Percentiles rank a stretch among this genome's conserved stretches.
Conservation (phyloP, 2,797 vertebrate species). For the Periparus ater region DNA sequence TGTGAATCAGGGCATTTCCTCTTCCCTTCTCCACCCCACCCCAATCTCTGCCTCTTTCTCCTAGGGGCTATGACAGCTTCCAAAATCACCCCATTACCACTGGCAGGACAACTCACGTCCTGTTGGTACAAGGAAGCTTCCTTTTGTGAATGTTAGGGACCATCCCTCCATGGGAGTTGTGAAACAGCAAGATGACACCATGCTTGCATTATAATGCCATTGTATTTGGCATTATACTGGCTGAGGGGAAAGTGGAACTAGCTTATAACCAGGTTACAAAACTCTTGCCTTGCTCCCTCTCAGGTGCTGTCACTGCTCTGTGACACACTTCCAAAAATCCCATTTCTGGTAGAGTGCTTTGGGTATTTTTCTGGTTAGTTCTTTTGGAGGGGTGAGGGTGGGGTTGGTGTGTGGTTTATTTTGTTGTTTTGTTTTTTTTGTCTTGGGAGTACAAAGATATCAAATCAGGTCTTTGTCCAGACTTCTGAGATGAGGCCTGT, state of each 20-base stretch:
- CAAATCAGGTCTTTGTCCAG: neutral
- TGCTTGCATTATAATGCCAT: neutral
- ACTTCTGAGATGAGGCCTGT: neutral
- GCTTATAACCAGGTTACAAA: neutral
- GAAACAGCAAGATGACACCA: neutral
- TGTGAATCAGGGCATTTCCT: conserved; percentile 13
- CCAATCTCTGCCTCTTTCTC: neutral
- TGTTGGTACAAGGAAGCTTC: conserved; percentile 13
- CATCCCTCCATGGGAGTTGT: neutral
- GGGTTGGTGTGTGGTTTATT: neutral
- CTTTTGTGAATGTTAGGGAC: neutral
- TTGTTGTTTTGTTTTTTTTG: neutral
- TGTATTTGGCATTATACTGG: neutral
- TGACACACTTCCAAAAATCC: neutral
- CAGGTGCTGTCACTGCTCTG: rapidly evolving
- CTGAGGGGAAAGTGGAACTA: neutral
- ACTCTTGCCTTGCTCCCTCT: neutral
- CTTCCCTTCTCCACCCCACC: neutral
- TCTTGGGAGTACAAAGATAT: neutral
- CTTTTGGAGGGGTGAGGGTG: rapidly evolving
- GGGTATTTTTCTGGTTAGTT: neutral
- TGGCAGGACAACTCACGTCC: neutral
- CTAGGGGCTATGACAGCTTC: neutral
- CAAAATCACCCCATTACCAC: neutral
- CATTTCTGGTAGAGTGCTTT: neutral